Conservation (phyloP, 2,113 vertebrate genomes). For the Thinocorus orbignyianus region DNA sequence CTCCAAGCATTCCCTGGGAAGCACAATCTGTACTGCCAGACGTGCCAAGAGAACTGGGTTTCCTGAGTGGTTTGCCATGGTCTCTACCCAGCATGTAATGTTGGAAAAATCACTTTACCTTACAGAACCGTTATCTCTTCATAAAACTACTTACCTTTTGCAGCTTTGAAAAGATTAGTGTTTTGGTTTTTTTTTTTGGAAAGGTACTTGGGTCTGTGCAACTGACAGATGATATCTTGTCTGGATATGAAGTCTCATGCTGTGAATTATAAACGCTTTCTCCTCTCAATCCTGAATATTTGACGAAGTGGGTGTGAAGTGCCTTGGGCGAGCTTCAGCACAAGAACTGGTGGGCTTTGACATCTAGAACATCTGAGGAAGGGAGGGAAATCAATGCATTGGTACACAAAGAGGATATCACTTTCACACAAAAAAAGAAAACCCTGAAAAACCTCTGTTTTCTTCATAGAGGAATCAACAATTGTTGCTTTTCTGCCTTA, state of each 20-base stretch:
- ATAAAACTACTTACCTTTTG: background rate
- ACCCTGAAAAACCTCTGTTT: background rate
- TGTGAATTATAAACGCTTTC: background rate
- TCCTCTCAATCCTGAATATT: background rate
- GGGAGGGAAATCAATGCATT: background rate
- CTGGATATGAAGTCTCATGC: constrained; percentile 13
- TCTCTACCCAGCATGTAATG: background rate
- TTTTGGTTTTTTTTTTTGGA: background rate
- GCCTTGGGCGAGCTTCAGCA: background rate
- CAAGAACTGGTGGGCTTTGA: constrained; percentile 10
- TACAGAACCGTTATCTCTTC: background rate
- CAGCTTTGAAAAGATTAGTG: background rate
- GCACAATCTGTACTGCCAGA: constrained; percentile 29
- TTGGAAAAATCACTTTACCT: constrained; percentile 8
- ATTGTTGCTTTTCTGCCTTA: background rate
- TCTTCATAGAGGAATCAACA: background rate
- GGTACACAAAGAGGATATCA: background rate
- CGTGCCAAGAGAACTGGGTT: background rate
- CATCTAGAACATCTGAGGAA: constrained; percentile 7
- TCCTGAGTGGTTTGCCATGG: background rate
- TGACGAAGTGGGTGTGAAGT: constrained; percentile 9
- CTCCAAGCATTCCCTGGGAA: background rate
- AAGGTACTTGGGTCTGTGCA: background rate
- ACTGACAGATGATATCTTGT: constrained; percentile 13
- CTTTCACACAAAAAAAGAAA: background rate